Base-by-base conservation (phyloP, 2,113 vertebrate species). In the Australoheros scitulus region DNA sequence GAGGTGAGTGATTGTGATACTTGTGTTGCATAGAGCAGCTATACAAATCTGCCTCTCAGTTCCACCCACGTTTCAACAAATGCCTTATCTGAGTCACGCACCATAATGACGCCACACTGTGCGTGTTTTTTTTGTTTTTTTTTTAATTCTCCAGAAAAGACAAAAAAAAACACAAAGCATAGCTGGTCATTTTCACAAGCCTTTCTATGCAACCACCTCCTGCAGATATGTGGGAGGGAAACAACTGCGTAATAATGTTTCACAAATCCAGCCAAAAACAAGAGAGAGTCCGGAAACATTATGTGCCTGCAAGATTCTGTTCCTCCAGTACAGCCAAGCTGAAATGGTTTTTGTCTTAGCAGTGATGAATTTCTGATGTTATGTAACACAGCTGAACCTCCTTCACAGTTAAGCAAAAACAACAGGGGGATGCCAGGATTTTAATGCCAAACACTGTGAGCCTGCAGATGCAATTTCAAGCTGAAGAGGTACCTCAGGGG, bases 41-140 rank as follows among this genome's bases (percentile, higher is more conserved):
- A 17, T 50, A 77, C 80, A 85, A 43, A 79, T 55, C 50, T 75
- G 61, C 65, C 84, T 88, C 76, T 90, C 85, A 81, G 47, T 86
- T 82, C 85, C 92, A 61, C 92, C 88, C 91, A 91, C 93, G 61
- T 85, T 38, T 80, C 58, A 81, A 82, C 82, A 91, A 87, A 86
- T 86, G 90, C 83, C 77, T 70, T 60, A 38, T 92, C 88, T 95
- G 94, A 95, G 79, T 95, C 95, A 95, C 20, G 17, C 76, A 83
- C n/a, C 77, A 86, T 86, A 59, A 43, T 93, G 92, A 92, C 78
- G 61, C 77, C 82, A 79, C 61, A 52, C 58, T 58, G 83, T 65
- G 80, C 86, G 50, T 77, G 76, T 81, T 70, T 70, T 68, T 65
- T 50, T 52, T 77, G 70, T 81, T 52, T 70, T 68, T 65, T 82